A percentile compares a stretch with the other conserved stretches of the same genome.
Evolutionary conservation across 1,140 invertebrate species (phyloP).

Genomic region (Formica exsecta): DNA sequence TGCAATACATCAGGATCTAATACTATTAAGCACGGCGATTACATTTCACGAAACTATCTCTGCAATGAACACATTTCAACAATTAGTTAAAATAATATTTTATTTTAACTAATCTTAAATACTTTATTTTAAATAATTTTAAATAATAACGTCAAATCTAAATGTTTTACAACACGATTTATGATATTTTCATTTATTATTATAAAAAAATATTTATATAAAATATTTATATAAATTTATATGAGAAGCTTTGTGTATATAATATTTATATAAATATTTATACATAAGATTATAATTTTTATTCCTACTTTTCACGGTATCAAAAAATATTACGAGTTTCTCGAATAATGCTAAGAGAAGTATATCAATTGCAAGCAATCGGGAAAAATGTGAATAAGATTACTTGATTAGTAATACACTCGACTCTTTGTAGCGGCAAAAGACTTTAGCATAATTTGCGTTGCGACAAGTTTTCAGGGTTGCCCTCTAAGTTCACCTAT

Average conservation of each 20-base stretch:
- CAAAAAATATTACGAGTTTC: constrained; percentile 9
- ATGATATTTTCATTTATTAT: neutral
- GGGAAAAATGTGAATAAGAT: constrained; percentile 25
- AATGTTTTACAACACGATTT: neutral
- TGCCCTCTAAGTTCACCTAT: constrained; percentile 17
- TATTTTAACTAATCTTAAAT: neutral
- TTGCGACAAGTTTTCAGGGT: neutral
- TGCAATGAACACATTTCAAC: neutral
- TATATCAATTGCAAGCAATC: neutral
- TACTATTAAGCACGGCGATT: constrained; percentile 25
- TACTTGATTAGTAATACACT: neutral
- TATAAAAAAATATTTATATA: constrained; percentile 5
- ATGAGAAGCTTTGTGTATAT: neutral
- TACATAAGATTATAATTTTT: constrained; percentile 5
- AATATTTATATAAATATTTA: neutral
- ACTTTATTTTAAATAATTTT: too few relatives aligned
- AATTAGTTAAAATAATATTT: neutral
- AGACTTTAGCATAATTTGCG: constrained; percentile 34
- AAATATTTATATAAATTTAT: neutral
- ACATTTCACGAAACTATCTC: constrained; percentile 26
- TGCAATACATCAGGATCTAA: constrained; percentile 42
- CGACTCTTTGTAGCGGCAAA: neutral
- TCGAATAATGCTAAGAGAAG: neutral
- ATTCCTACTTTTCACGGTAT: neutral
- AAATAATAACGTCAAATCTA: neutral